Base-by-base conservation (phyloP, 2,113 vertebrate species). In the Pomatostomus ruficeps region DNA sequence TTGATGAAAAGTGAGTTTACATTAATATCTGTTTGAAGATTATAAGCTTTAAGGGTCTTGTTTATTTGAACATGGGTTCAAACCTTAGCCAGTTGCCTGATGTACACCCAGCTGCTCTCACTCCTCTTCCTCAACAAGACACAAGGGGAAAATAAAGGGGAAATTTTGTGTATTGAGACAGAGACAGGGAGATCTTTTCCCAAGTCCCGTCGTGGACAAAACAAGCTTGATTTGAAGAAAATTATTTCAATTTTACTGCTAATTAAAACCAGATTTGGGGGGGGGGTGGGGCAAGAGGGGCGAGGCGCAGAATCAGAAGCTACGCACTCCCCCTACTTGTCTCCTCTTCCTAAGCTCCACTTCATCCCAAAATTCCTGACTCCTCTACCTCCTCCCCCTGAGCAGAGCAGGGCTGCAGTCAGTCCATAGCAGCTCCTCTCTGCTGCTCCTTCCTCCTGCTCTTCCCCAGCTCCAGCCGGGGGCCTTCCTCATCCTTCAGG, bases 351-450 rank as follows among this genome's bases (percentile, higher is more conserved):
- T 9, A 35, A 24, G 10, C 12, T 68, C 25, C 35, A 38, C 21
- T 46, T 51, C 17, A 31, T 24, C 36, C 18, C 40, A 46, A 7
- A 25, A 23, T 36, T 68, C 8, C 46, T 40, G 46, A 35, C 26
- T 40, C 28, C 1, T 43, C 28, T 6, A 6, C 4, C 7, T 62
- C 20, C 13, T 46, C 7, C 4, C 2, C 2, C 5, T 0, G 2
- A 15, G 42, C 6, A 5, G 11, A 0, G 0, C 52, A 51, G 40
- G 4, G 9, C n/a, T n/a, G 28, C 1, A 1, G 3, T 5, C 40
- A 29, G 16, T 3, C 40, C 33, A 2, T 0, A 3, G 3, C 19
- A 45, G 4, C 35, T 21, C 18, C 24, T 25, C 36, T 26, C 22
- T 28, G 15, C 4, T 1, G 5, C 24, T 16, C 5, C 20, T 19